phyloP scores from a whole-genome alignment of 2,113 vertebrate species.

The Sterna hirundo region DNA sequence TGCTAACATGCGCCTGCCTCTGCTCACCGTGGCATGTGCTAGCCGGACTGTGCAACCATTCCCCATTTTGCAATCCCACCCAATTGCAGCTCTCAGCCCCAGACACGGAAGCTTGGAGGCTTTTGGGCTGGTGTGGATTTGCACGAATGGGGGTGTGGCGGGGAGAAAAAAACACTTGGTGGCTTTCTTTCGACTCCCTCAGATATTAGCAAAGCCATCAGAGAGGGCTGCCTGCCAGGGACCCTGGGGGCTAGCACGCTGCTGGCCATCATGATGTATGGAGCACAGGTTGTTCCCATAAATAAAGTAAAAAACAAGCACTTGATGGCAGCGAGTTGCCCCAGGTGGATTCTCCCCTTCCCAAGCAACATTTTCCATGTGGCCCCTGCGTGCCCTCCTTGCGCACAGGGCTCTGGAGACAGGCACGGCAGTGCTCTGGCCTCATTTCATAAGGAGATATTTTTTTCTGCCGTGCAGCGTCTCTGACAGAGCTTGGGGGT shows the following conservation, averaged over 20 bases:
- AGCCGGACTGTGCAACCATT: rapidly evolving
- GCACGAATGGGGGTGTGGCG: rapidly evolving
- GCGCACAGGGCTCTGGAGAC: not conserved
- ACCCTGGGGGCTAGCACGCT: not conserved
- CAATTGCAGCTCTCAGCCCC: not conserved
- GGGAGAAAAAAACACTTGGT: not conserved
- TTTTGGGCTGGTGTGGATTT: not conserved
- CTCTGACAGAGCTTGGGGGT: not conserved
- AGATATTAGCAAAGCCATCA: not conserved
- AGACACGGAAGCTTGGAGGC: not conserved
- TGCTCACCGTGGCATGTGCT: rapidly evolving
- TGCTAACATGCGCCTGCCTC: not conserved
- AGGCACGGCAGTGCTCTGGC: not conserved
- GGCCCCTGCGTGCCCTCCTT: not conserved
- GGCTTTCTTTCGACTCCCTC: not conserved
- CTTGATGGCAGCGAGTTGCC: not conserved
- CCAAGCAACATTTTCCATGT: not conserved
- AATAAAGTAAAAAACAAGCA: not conserved
- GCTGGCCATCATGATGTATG: rapidly evolving
- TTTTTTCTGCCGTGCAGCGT: not conserved
- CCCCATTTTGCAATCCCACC: not conserved
- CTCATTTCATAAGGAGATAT: not conserved
- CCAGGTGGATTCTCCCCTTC: not conserved
- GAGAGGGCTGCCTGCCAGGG: not conserved
- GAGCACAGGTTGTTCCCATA: not conserved